These are phyloP conservation scores for Pyrocoelia pectoralis DNA, from an alignment of 2,888 invertebrate genomes.

Conservation along the genomic window DNA sequence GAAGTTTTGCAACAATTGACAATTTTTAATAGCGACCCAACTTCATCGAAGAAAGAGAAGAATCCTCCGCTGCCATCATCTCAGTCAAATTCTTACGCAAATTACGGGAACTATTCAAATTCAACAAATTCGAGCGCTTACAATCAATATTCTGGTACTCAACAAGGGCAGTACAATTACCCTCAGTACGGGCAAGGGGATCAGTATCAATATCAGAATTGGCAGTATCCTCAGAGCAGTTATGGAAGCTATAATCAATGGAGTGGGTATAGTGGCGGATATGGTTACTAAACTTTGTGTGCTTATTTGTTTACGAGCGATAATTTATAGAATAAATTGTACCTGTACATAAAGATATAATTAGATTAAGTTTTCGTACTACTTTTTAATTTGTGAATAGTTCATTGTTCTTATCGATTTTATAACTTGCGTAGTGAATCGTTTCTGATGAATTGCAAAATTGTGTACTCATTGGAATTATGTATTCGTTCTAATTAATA, in stretches of 20 bases:
- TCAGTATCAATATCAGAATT: conserved; percentile 67
- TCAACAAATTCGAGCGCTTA: conserved; percentile 57
- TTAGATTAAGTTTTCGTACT: background rate
- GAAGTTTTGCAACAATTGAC: conserved; percentile 1
- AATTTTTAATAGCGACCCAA: conserved; percentile 45
- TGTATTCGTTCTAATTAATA: no score
- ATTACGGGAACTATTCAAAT: conserved; percentile 57
- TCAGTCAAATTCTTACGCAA: conserved; percentile 52
- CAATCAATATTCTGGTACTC: conserved; percentile 56
- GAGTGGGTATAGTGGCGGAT: conserved; percentile 64
- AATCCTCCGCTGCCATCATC: conserved; percentile 53
- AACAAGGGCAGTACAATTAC: conserved; percentile 63
- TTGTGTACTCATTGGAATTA: no score
- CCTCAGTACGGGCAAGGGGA: conserved; percentile 65
- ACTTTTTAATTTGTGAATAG: no score
- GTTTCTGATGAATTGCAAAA: no score
- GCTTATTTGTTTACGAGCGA: no score
- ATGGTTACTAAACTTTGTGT: conserved; percentile 48
- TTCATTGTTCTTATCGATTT: no score
- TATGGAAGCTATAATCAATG: conserved; percentile 68
- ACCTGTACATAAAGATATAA: background rate
- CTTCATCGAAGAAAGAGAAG: conserved; percentile 55
- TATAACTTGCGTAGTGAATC: no score
- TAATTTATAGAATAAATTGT: background rate
- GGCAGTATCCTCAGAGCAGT: conserved; percentile 66